These are phyloP conservation scores for Sebastes kiyomatsui DNA, from an alignment of 2,797 vertebrate species.

Conservation along the genomic window DNA sequence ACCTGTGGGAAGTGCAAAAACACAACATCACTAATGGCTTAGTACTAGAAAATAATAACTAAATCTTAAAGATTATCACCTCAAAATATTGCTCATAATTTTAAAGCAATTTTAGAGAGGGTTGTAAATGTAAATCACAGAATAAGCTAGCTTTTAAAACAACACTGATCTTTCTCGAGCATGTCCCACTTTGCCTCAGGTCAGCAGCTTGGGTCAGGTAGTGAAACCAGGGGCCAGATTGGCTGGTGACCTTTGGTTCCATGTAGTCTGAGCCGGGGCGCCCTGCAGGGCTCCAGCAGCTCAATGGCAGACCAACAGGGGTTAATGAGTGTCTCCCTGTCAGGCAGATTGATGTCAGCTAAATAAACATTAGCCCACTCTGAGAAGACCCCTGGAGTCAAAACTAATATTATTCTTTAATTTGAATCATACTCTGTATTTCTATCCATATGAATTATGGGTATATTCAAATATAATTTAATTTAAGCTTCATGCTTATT, in stretches of 20 bases:
- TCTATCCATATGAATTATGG: not conserved
- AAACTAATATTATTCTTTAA: conserved; percentile 2
- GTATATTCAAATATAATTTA: not conserved
- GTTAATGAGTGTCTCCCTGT: conserved; percentile 30
- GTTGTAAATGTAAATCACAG: not conserved
- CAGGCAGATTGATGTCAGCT: conserved; percentile 22
- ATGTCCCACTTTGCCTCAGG: not conserved
- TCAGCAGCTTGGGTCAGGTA: not conserved
- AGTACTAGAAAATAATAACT: not conserved
- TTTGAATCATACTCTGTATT: not conserved
- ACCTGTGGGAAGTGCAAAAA: not conserved
- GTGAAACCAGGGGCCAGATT: not conserved
- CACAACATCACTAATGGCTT: not conserved
- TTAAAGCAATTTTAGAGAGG: not conserved
- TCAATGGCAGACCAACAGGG: conserved; percentile 22
- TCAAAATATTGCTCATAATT: not conserved
- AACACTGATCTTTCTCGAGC: not conserved
- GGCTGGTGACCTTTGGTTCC: conserved; percentile 41
- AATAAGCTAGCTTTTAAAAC: not conserved
- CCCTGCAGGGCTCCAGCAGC: conserved; percentile 21
- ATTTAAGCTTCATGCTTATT: not conserved
- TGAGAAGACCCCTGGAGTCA: not conserved
- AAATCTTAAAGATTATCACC: not conserved
- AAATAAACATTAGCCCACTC: conserved; percentile 31
- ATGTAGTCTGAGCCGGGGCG: conserved; percentile 37